Percentiles rank a stretch among this genome's conserved stretches.
Evolutionary conservation across 2,797 vertebrate species (phyloP).

Genomic region (Eutrigla gurnardus): DNA sequence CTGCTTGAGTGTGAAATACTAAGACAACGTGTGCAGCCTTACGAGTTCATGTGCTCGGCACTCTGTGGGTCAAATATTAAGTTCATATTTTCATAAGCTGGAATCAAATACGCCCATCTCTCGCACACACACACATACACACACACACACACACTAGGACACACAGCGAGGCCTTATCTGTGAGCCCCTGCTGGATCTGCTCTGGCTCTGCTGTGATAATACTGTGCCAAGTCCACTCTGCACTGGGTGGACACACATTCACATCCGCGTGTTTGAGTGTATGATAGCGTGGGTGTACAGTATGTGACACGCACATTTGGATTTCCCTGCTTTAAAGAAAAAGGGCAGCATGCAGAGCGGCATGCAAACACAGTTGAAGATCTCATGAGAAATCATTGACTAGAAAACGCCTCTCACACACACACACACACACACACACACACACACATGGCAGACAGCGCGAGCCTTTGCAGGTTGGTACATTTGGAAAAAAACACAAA

Average conservation of each 20-base stretch:
- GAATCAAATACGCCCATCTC: conserved; percentile 45
- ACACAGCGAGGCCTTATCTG: conserved; percentile 66
- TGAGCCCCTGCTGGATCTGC: conserved; percentile 52
- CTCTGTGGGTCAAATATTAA: conserved; percentile 26
- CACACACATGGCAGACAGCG: no score
- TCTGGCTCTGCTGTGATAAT: conserved; percentile 65
- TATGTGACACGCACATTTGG: conserved; percentile 39
- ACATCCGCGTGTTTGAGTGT: conserved; percentile 16
- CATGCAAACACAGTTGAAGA: conserved; percentile 46
- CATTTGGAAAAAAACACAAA: conserved; percentile 20
- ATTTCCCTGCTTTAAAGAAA: conserved; percentile 39
- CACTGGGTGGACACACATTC: conserved; percentile 54
- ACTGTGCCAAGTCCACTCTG: conserved; percentile 33
- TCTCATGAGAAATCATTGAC: conserved; percentile 4
- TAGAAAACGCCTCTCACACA: neutral
- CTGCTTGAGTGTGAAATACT: no score
- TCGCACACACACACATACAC: neutral
- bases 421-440: no score
- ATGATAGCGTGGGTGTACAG: conserved; percentile 35
- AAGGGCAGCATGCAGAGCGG: conserved; percentile 27
- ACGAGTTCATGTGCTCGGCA: conserved; percentile 9
- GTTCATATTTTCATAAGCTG: conserved; percentile 39
- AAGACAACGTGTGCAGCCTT: neutral
- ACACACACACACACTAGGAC: neutral
- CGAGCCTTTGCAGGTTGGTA: conserved; percentile 7